Evolutionary conservation across 2,888 invertebrate species (phyloP).

Genomic region (Polydrusus tereticollis): DNA sequence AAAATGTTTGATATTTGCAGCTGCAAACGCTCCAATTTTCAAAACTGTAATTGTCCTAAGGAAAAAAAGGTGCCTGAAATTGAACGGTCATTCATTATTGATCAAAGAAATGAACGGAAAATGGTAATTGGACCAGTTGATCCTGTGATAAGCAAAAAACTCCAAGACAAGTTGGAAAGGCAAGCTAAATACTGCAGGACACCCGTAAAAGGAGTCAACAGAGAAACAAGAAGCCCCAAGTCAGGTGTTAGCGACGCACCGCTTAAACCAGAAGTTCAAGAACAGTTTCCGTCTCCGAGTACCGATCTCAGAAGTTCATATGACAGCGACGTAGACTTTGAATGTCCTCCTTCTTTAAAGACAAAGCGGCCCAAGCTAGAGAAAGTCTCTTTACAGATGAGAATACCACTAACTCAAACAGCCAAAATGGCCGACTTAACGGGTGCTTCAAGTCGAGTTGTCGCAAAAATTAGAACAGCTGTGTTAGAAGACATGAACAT

Average conservation of each 20-base stretch:
- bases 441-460: constrained; percentile 12
- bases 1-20: neutral
- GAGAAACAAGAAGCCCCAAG: neutral
- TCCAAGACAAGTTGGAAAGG: neutral
- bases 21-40: constrained; percentile 3
- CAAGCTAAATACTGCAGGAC: neutral
- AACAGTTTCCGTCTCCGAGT: too few relatives aligned
- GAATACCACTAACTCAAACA: constrained; percentile 10
- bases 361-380: neutral
- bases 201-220: constrained; percentile 1
- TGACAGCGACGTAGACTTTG: neutral
- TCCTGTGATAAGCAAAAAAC: neutral
- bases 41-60: neutral
- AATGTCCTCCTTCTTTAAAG: constrained; percentile 1
- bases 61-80: constrained; percentile 2
- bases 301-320: neutral
- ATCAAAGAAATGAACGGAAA: constrained; percentile 8
- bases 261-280: too few relatives aligned
- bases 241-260: neutral
- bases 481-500: constrained; percentile 14
- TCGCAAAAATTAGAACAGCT: constrained; percentile 17
- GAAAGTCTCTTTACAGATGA: neutral
- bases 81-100: constrained; percentile 10
- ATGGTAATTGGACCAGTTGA: neutral
- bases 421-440: constrained; percentile 20